Conservation (phyloP, 2,113 vertebrate species). For the Thunnus thynnus region DNA sequence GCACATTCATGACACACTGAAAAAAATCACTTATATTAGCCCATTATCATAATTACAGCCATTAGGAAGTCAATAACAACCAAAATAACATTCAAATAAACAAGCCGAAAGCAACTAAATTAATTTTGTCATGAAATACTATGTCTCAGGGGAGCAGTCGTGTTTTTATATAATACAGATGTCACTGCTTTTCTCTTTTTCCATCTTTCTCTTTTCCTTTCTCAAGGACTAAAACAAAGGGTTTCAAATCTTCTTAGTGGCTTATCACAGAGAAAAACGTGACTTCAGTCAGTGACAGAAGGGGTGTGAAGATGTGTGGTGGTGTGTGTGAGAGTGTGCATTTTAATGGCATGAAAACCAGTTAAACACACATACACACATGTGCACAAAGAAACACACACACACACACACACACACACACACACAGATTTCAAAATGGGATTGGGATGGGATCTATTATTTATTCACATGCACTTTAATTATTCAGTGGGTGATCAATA, state of each 20-base stretch:
- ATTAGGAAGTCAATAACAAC: conserved; percentile 40
- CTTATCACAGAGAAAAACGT: conserved; percentile 3
- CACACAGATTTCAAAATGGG: conserved; percentile 32
- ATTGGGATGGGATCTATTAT: conserved; percentile 27
- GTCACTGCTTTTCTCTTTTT: not conserved
- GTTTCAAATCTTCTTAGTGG: not conserved
- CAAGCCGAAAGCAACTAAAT: conserved; percentile 34
- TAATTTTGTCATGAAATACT: conserved; percentile 20
- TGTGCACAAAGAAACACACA: too few species aligned
- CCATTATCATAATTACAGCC: conserved; percentile 61
- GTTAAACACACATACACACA: not conserved
- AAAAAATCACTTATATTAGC: conserved; percentile 7
- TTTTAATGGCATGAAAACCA: not conserved
- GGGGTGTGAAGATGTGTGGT: not conserved
- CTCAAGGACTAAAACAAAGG: conserved; percentile 1
- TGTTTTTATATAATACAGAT: not conserved
- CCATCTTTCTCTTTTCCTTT: not conserved
- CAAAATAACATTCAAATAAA: conserved; percentile 51
- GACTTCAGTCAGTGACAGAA: not conserved
- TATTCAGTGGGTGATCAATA: conserved; percentile 49
- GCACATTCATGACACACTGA: not conserved
- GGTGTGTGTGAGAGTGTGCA: not conserved
- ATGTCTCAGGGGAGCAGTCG: conserved; percentile 25
- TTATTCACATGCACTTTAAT: conserved; percentile 34
- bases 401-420: not conserved